Conservation (phyloP, 64 coral and sea anemone species). For the Actinia equina region DNA sequence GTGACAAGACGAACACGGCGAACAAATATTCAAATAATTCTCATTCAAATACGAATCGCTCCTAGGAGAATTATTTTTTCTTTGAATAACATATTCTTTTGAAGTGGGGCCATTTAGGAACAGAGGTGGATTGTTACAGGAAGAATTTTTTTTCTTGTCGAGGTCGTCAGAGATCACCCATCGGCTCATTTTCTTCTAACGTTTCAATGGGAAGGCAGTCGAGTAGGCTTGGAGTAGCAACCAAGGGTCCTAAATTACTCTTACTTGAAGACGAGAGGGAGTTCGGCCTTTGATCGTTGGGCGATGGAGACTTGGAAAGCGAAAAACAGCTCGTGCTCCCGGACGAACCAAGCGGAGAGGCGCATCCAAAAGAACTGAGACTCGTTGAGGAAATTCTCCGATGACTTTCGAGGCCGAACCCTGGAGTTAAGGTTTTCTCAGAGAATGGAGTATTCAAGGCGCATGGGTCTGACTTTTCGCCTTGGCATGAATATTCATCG, state of each 20-base stretch:
- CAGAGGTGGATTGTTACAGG: not conserved
- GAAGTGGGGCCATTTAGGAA: not conserved
- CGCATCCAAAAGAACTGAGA: not conserved
- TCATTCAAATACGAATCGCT: not conserved
- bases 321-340: not conserved
- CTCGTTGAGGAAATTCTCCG: not conserved
- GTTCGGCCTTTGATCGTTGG: not conserved
- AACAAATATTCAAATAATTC: not conserved
- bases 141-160: not conserved
- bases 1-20: not conserved
- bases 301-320: not conserved
- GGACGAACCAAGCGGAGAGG: not conserved
- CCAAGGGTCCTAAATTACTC: not conserved
- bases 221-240: not conserved
- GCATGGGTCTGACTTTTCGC: not conserved
- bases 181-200: not conserved
- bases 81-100: not conserved
- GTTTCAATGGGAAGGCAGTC: constrained; percentile 6
- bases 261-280: not conserved
- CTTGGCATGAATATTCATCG: not conserved
- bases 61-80: not conserved
- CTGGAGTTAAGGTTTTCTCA: not conserved
- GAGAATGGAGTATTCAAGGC: not conserved
- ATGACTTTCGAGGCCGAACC: not conserved
- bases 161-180: not conserved